phyloP scores from a whole-genome alignment of 1,140 invertebrate genomes.

The Danaus melanippus region DNA sequence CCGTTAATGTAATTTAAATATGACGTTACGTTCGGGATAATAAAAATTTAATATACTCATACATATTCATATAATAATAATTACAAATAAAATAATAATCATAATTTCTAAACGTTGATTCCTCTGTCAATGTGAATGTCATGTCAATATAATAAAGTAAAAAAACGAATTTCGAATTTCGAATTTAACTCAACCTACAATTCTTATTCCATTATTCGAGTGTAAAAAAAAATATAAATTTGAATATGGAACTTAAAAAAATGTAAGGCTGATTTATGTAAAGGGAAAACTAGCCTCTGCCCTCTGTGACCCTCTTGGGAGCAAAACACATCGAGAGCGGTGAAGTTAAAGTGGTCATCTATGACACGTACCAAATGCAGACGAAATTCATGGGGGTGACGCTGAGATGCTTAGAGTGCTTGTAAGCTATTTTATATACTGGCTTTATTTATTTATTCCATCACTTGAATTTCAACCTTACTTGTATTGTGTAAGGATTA shows the following conservation, averaged over 20 bases:
- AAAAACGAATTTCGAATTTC: too few species aligned
- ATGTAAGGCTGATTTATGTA: slow-evolving; percentile 1
- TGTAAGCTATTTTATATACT: slow-evolving; percentile 11
- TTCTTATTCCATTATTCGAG: too few species aligned
- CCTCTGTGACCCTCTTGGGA: not conserved
- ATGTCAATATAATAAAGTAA: too few species aligned
- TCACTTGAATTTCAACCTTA: slow-evolving; percentile 10
- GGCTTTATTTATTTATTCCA: not conserved
- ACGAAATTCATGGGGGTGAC: slow-evolving; percentile 17
- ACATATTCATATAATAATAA: not conserved
- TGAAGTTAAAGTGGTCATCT: slow-evolving; percentile 15
- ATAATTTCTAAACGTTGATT: too few species aligned
- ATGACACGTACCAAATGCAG: slow-evolving; percentile 22
- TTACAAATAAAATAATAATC: too few species aligned
- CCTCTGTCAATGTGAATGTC: too few species aligned
- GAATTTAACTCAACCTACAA: too few species aligned
- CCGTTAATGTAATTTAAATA: too few species aligned
- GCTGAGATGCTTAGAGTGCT: slow-evolving; percentile 17
- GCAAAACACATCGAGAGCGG: slow-evolving; percentile 13
- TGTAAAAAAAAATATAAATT: too few species aligned
- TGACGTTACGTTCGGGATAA: not conserved
- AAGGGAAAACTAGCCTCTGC: slow-evolving; percentile 1
- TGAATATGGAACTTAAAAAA: too few species aligned
- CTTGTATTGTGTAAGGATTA: not conserved
- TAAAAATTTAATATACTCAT: slow-evolving; percentile 1